Conservation (phyloP, 2,113 vertebrate genomes). For the Apus apus region DNA sequence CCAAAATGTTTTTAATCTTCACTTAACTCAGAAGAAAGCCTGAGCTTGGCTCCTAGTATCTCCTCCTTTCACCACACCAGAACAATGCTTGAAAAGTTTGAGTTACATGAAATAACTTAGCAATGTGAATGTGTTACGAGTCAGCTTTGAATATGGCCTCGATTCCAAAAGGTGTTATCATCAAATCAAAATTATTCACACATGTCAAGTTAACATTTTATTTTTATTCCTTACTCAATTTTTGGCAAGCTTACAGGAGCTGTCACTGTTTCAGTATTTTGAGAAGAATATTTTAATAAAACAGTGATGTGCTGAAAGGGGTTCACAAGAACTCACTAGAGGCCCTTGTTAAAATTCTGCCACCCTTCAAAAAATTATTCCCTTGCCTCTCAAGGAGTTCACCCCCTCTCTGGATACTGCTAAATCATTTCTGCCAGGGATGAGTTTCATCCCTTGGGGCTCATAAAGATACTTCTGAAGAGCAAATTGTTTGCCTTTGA, state of each 20-base stretch:
- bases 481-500: slow-evolving; percentile 73
- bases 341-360: slow-evolving; percentile 76
- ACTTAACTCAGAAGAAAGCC: slow-evolving; percentile 19
- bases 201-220: slow-evolving; percentile 77
- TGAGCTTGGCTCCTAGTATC: neutral
- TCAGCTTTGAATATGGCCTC: slow-evolving; percentile 72
- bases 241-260: slow-evolving; percentile 77
- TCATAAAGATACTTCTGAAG: slow-evolving; percentile 68
- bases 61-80: neutral
- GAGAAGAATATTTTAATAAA: slow-evolving; percentile 74
- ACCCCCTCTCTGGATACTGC: slow-evolving; percentile 69
- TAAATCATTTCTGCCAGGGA: slow-evolving; percentile 74
- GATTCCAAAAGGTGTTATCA: slow-evolving; percentile 75
- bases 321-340: slow-evolving; percentile 74
- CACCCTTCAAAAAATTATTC: slow-evolving; percentile 76
- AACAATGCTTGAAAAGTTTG: slow-evolving; percentile 70
- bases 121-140: slow-evolving; percentile 74
- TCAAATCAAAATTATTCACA: slow-evolving; percentile 79
- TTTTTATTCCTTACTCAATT: slow-evolving; percentile 77
- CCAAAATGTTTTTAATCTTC: slow-evolving; percentile 17
- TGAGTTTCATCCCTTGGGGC: slow-evolving; percentile 72
- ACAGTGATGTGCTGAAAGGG: slow-evolving; percentile 73
- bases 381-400: slow-evolving; percentile 70
- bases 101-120: slow-evolving; percentile 71
- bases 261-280: slow-evolving; percentile 73